Base-by-base conservation (phyloP, 1,140 invertebrate genomes). In the Bombus soroeensis region DNA sequence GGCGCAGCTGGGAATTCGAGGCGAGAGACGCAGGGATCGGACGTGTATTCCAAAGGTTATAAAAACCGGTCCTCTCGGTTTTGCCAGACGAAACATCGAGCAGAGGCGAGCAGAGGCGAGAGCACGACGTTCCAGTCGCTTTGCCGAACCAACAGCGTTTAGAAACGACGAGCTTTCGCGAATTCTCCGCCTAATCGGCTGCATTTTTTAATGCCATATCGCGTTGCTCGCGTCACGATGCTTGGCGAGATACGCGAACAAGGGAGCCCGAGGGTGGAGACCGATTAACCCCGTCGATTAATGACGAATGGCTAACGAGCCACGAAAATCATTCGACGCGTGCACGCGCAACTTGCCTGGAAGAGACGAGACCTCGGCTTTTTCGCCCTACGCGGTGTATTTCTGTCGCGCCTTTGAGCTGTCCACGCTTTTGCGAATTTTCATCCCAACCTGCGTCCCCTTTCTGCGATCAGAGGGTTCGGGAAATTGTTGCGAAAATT, bases 221-320 rank as follows among this genome's bases (percentile, higher is more conserved):
- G 6, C 13, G 6, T 34, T 4, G 9, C 0, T 28, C 13, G 72
- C 22, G 6, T 39, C 25, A 41, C 9, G 37, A 32, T n/a, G 28
- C 79, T 77, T 85, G 73, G 70, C 15, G 13, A 18, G 6, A 18
- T 18, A 34, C 6, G 83, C 80, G n/a, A 81, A 76, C 70, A 68
- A 47, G 22, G 3, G 37, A 32, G 32, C 6, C 59, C 9, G 32
- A 8, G 28, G 62, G 64, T 34, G 64, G 47, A 39, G 34, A 37
- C 37, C 59, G 76, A 80, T 85, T 57, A 75, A n/a, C 39, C n/a
- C 41, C 79, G 74, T 68, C 87, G 87, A 90, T 89, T 89, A 89
- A 88, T 87, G 88, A 90, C 85, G 88, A 82, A 80, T 79, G 74
- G 70, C 34, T 89, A 90, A 90, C 86, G 82, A 90, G 86, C 85